phyloP scores from a whole-genome alignment of 1,140 invertebrate genomes.

The Scaptomyza hsui region DNA sequence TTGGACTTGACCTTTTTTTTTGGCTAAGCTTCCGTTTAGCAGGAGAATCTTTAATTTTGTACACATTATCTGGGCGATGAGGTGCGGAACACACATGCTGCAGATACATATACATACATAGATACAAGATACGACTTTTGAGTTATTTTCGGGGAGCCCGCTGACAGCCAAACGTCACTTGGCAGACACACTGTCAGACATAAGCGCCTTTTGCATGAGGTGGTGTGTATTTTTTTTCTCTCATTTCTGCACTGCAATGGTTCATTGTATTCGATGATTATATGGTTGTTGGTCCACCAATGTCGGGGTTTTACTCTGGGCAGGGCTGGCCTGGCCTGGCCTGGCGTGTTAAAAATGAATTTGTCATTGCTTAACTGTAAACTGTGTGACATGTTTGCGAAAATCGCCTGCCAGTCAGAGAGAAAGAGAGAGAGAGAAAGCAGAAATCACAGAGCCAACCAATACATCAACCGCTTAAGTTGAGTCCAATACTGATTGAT shows the following conservation, averaged over 20 bases:
- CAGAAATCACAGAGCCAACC: constrained; percentile 53
- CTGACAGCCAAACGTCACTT: constrained; percentile 46
- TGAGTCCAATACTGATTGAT: constrained; percentile 74
- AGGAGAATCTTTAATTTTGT: constrained; percentile 76
- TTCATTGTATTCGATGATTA: constrained; percentile 57
- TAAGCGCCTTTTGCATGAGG: constrained; percentile 10
- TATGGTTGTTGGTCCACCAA: constrained; percentile 43
- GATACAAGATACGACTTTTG: constrained; percentile 35
- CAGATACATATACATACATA: constrained; percentile 32
- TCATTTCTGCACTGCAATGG: constrained; percentile 73
- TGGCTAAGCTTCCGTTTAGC: constrained; percentile 72
- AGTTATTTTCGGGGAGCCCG: constrained; percentile 34
- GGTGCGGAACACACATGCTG: constrained; percentile 60
- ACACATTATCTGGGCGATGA: constrained; percentile 63
- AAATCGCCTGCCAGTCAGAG: constrained; percentile 42
- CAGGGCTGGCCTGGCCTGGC: not conserved
- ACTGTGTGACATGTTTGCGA: constrained; percentile 80
- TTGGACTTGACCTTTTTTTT: constrained; percentile 83
- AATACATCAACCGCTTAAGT: constrained; percentile 73
- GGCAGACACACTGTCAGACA: constrained; percentile 9
- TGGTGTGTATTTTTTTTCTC: not conserved
- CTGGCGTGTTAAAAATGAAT: constrained; percentile 80
- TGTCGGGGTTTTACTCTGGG: constrained; percentile 58
- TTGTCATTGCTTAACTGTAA: constrained; percentile 78
- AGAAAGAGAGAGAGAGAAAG: constrained; percentile 16